These are phyloP conservation scores for Clarias laeviceps DNA, from an alignment of 2,797 vertebrate genomes.

Conservation along the genomic window DNA sequence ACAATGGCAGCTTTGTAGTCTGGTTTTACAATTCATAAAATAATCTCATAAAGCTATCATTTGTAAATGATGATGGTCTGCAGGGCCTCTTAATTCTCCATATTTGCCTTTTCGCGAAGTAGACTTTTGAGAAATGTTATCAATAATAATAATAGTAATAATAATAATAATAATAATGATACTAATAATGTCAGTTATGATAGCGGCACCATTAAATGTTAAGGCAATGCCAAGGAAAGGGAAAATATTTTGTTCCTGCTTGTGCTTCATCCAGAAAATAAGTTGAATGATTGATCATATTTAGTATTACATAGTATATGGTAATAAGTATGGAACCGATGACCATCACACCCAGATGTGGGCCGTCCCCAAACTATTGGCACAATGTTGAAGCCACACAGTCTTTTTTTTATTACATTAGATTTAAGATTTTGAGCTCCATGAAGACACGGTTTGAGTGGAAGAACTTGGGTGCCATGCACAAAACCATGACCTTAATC, in stretches of 20 bases:
- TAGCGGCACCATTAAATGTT: neutral
- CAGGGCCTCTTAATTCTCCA: slow-evolving; percentile 12
- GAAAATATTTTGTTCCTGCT: neutral
- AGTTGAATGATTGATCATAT: neutral
- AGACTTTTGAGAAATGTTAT: neutral
- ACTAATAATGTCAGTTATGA: neutral
- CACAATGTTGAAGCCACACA: too few relatives aligned
- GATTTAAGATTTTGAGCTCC: too few relatives aligned
- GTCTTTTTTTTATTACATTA: neutral
- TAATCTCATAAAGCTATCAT: slow-evolving; percentile 26
- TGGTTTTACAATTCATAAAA: slow-evolving; percentile 34
- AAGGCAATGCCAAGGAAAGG: neutral
- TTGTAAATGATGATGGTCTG: slow-evolving; percentile 11
- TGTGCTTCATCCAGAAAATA: neutral
- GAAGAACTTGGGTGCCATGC: too few relatives aligned
- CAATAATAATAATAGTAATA: too few relatives aligned
- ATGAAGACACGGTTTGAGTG: neutral
- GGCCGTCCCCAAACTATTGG: neutral
- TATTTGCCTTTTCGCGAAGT: neutral
- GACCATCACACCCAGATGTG: neutral
- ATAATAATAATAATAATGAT: too few relatives aligned
- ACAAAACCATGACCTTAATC: neutral
- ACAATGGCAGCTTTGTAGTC: slow-evolving; percentile 30
- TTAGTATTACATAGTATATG: neutral
- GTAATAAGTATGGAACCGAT: neutral